These are phyloP conservation scores for Andrena chrysosceles DNA, from an alignment of 2,888 invertebrate genomes.

Conservation along the genomic window DNA sequence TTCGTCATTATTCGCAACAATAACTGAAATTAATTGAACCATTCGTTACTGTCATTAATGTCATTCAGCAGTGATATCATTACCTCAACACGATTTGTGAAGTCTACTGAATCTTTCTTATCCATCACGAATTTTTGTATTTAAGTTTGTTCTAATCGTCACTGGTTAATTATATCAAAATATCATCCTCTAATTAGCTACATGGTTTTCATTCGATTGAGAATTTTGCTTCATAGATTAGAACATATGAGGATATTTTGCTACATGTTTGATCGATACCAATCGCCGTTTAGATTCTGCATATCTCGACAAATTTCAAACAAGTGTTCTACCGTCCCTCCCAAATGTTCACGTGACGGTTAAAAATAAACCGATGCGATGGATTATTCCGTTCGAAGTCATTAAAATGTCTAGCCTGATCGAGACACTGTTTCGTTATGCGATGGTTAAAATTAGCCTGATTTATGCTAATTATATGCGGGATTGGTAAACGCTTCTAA, in stretches of 20 bases:
- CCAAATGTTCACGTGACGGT: background rate
- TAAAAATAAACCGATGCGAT: background rate
- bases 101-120: slow-evolving; percentile 19
- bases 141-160: background rate
- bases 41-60: background rate
- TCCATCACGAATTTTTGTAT: slow-evolving; percentile 38
- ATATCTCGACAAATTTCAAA: too few species aligned
- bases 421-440: background rate
- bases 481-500: background rate
- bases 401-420: background rate
- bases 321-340: too few species aligned
- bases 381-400: background rate
- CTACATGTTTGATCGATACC: slow-evolving; percentile 3
- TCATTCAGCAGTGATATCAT: slow-evolving; percentile 10
- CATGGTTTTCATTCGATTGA: background rate
- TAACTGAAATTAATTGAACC: slow-evolving; percentile 11
- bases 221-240: background rate
- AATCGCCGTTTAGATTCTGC: slow-evolving; percentile 33
- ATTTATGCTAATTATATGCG: slow-evolving; percentile 1
- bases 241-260: background rate
- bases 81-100: slow-evolving; percentile 56
- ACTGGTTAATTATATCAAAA: background rate
- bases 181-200: too few species aligned
- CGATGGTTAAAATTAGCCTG: background rate
- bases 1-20: slow-evolving; percentile 39